Conservation (phyloP, 2,113 vertebrate species). For the Proteles cristata region DNA sequence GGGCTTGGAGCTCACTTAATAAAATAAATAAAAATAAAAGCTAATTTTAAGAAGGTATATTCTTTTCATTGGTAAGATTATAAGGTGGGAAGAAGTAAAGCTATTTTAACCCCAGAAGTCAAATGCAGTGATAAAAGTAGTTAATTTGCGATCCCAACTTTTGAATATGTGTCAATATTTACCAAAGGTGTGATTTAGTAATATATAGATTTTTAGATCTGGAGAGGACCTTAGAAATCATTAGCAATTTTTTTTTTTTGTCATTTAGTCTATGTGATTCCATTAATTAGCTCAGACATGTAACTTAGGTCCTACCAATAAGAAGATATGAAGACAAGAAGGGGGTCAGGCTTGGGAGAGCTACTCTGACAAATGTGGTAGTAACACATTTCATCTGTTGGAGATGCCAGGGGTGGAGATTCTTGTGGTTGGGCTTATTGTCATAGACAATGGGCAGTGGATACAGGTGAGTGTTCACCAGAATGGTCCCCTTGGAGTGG, state of each 20-base stretch:
- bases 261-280: background rate
- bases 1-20: too few species aligned
- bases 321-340: too few species aligned
- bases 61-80: background rate
- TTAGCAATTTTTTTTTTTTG: background rate
- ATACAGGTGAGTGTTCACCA: rapidly evolving
- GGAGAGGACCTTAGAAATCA: background rate
- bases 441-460: rapidly evolving
- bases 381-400: rapidly evolving
- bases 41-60: background rate
- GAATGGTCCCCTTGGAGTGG: rapidly evolving
- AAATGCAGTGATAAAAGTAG: background rate
- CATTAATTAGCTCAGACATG: background rate
- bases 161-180: background rate
- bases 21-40: background rate
- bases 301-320: background rate
- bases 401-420: rapidly evolving
- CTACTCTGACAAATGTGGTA: background rate
- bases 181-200: background rate
- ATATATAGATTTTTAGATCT: background rate
- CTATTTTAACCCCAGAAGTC: background rate
- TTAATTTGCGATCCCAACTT: background rate
- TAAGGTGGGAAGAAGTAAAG: background rate
- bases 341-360: background rate
- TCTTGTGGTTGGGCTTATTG: background rate